phyloP scores from a whole-genome alignment of 30 jellyfish, hydroid and myxozoan genomes.

The Aurelia sp. region DNA sequence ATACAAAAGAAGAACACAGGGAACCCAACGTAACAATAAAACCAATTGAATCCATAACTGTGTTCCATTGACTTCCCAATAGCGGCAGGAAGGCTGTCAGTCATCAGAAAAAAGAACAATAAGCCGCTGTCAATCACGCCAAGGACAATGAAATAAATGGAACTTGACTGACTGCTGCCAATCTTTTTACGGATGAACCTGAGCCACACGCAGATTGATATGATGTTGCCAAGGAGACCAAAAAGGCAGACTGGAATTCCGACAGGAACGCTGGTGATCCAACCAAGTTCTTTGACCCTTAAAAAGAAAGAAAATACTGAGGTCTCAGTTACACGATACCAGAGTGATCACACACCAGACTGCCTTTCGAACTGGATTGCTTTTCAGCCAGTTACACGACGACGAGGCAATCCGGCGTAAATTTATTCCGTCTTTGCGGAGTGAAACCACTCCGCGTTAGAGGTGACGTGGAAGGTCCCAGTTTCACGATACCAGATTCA shows the following conservation, averaged over 20 bases:
- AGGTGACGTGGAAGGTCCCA: too few relatives aligned
- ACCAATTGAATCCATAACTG: constrained; percentile 58
- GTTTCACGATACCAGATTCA: too few relatives aligned
- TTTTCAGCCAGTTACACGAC: too few relatives aligned
- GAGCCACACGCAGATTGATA: constrained; percentile 80
- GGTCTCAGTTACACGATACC: background rate
- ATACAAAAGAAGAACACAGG: constrained; percentile 83
- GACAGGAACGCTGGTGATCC: constrained; percentile 79
- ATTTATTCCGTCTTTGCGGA: too few relatives aligned
- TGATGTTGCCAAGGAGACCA: constrained; percentile 84
- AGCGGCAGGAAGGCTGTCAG: constrained; percentile 70
- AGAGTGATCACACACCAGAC: too few relatives aligned
- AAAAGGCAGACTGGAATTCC: constrained; percentile 80
- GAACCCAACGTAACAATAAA: constrained; percentile 74
- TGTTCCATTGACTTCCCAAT: constrained; percentile 25
- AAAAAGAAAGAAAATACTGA: background rate
- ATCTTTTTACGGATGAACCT: constrained; percentile 70
- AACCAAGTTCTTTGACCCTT: constrained; percentile 25
- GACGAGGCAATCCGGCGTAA: too few relatives aligned
- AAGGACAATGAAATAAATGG: constrained; percentile 69
- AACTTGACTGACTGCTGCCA: constrained; percentile 77
- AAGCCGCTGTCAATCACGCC: constrained; percentile 84
- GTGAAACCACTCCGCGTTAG: too few relatives aligned
- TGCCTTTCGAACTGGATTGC: too few relatives aligned
- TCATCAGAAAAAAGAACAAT: constrained; percentile 68